phyloP scores from a whole-genome alignment of 2,888 invertebrate species.

The Drosophila hamatofila region DNA sequence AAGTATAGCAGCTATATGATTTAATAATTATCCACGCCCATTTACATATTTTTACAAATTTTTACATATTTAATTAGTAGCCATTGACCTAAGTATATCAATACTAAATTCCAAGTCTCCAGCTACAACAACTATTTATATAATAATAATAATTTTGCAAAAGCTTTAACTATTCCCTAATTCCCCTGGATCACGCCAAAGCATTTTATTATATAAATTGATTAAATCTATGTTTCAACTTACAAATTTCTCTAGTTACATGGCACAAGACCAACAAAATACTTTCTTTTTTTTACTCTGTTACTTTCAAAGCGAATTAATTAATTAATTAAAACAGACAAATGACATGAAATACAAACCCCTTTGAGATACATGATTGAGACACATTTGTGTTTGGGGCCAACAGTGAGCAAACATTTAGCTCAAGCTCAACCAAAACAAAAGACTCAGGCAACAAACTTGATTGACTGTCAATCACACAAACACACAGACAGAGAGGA shows the following conservation, averaged over 20 bases:
- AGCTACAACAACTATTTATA: not conserved
- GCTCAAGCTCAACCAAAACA: slow-evolving; percentile 22
- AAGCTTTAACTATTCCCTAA: not conserved
- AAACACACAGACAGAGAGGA: not conserved
- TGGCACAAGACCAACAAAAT: not conserved
- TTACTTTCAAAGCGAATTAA: not conserved
- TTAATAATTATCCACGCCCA: not conserved
- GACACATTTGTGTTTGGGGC: slow-evolving; percentile 3
- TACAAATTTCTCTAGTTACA: not conserved
- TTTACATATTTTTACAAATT: too few species aligned
- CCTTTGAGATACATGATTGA: not conserved
- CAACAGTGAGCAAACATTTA: not conserved
- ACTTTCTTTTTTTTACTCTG: not conserved
- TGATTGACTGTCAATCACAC: slow-evolving; percentile 42
- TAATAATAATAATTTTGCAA: not conserved
- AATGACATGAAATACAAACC: not conserved
- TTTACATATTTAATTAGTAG: too few species aligned
- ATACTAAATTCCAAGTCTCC: not conserved
- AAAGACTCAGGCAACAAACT: slow-evolving; percentile 79
- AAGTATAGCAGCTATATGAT: not conserved
- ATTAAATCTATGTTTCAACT: not conserved
- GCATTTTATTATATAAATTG: not conserved
- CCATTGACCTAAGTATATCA: not conserved
- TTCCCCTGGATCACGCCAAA: too few species aligned
- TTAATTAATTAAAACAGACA: slow-evolving; percentile 3